Evolutionary conservation across 2,888 invertebrate genomes (phyloP).

Genomic region (Tiliacea citrago): DNA sequence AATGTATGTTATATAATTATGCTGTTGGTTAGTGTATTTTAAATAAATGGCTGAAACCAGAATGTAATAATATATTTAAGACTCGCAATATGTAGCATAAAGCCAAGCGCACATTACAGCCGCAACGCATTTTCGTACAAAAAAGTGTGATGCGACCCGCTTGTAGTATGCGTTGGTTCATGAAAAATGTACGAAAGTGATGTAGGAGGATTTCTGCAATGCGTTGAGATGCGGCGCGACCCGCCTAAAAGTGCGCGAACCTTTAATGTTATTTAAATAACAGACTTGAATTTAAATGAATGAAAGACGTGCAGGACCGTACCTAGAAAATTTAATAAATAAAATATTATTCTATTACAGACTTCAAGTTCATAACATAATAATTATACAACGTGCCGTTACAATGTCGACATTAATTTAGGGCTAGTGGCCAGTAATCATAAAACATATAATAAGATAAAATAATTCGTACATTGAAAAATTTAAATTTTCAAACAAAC

Average conservation of each 20-base stretch:
- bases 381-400: no score
- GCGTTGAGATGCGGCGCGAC: not conserved
- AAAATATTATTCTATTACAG: not conserved
- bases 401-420: no score
- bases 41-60: not conserved
- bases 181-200: not conserved
- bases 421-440: no score
- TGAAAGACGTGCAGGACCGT: not conserved
- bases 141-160: not conserved
- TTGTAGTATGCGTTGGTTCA: not conserved
- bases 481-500: no score
- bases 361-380: not conserved
- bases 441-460: no score
- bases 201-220: not conserved
- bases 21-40: not conserved
- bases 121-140: not conserved
- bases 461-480: no score
- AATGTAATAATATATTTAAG: conserved; percentile 1
- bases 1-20: not conserved
- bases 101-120: not conserved
- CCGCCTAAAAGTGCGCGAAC: not conserved
- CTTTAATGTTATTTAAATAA: not conserved
- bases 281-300: no score
- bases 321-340: not conserved
- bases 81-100: not conserved